phyloP scores from a whole-genome alignment of 2,888 invertebrate genomes.

The Odontocerum albicorne region DNA sequence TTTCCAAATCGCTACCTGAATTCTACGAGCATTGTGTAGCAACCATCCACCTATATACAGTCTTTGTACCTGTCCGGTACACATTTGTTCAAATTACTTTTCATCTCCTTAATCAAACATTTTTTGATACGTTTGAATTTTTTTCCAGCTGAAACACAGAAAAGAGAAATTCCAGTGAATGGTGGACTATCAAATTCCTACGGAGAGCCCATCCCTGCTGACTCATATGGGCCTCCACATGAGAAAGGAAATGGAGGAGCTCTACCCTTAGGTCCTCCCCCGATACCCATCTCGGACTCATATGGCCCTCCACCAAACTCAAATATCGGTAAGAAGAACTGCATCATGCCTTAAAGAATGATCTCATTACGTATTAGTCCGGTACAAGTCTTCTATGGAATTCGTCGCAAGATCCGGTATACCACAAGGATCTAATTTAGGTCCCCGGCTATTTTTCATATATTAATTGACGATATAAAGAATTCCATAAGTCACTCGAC shows the following conservation, averaged over 20 bases:
- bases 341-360: neutral
- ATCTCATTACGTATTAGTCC: neutral
- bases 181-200: conserved; percentile 52
- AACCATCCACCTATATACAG: no score
- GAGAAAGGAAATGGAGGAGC: conserved; percentile 39
- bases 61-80: no score
- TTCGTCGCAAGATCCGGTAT: no score
- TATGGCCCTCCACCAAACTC: conserved; percentile 35
- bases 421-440: no score
- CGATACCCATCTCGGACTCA: conserved; percentile 39
- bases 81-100: no score
- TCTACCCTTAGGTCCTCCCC: conserved; percentile 40
- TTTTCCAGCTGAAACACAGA: conserved; percentile 48
- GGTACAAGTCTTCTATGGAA: neutral
- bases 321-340: conserved; percentile 26
- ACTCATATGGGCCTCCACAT: conserved; percentile 57
- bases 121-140: no score
- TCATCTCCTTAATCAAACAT: no score
- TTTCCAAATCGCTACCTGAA: no score
- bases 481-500: no score
- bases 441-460: no score
- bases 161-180: conserved; percentile 45
- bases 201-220: conserved; percentile 56
- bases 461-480: no score
- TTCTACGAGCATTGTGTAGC: no score